Evolutionary conservation across 1,140 invertebrate genomes (phyloP), one percentile per base, ranked within the genome.

Genomic region (Spodoptera frugiperda): DNA sequence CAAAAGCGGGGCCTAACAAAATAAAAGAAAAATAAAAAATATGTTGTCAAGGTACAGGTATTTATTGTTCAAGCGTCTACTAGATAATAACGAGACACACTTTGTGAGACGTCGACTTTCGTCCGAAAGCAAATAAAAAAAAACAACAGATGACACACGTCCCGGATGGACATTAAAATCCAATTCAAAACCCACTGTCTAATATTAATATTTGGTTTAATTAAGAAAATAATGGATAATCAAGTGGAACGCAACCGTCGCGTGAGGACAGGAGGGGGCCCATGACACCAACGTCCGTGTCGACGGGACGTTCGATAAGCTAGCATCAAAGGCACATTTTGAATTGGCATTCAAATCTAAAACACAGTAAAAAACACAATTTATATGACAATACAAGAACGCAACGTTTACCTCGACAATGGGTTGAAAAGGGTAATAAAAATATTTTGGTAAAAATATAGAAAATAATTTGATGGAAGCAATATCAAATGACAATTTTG

Each of bases 51-150:
- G 83, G 87, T 91, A 91, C 88, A 91, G 85, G 88, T 92, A 90
- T 91, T 91, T 91, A 89, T 92, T 92, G 91, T 91, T 91, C 87
- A 92, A 91, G 91, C 89, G 89, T 89, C 91, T 90, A 91, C 89
- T 87, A 91, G 87, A 88, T 91, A 80, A 89, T 85, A 91, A 88
- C 81, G 84, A 89, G 91, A 92, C 89, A 91, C 89, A 90, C 87
- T 80, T 68, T 17, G 72, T 89, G 78, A 82, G 73, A 82, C 84
- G 86, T 88, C 82, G 82, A 86, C 84, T 89, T 88, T 84, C 84
- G 78, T 86, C 83, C 70, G 88, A 89, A 88, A 90, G 85, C 85
- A 79, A 89, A 85, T 86, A 80, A 83, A 86, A 83, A 82, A 81
- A 87, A 84, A 87, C 82, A 87, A 86, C 82, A 87, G 84, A 89